Conservation (phyloP, 2,888 invertebrate species). For the Monoplex corrugatus region DNA sequence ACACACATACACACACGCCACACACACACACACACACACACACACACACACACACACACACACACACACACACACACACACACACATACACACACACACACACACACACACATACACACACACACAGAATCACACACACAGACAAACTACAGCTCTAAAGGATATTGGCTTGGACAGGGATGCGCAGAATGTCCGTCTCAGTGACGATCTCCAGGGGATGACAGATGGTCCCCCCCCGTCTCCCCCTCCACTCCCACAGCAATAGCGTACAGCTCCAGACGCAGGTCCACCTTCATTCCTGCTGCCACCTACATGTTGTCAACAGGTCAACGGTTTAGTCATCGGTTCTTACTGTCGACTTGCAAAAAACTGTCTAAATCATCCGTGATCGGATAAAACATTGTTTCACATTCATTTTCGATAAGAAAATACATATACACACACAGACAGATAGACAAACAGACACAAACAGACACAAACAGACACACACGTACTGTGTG, state of each 20-base stretch:
- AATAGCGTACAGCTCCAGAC: conserved; percentile 80
- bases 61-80: no score
- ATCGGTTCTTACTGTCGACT: no score
- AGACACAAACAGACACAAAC: neutral
- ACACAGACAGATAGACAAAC: neutral
- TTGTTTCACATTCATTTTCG: neutral
- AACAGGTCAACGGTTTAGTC: neutral
- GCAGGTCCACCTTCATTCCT: conserved; percentile 79
- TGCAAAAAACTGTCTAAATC: no score
- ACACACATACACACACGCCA: no score
- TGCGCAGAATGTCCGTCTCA: conserved; percentile 78
- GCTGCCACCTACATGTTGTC: conserved; percentile 76
- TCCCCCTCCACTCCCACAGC: conserved; percentile 79
- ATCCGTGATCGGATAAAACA: no score
- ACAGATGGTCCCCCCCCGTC: conserved; percentile 73
- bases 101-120: conserved; percentile 41
- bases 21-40: no score
- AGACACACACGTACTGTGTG: no score
- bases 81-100: conserved; percentile 38
- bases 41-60: no score
- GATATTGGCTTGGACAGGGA: conserved; percentile 81
- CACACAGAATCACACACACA: no score
- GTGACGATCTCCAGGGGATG: conserved; percentile 80
- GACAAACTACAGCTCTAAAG: conserved; percentile 62
- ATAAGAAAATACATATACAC: neutral